Percentiles rank a stretch among this genome's conserved stretches.
Evolutionary conservation across 1,140 invertebrate genomes (phyloP).

Genomic region (Sweltsa coloradensis): DNA sequence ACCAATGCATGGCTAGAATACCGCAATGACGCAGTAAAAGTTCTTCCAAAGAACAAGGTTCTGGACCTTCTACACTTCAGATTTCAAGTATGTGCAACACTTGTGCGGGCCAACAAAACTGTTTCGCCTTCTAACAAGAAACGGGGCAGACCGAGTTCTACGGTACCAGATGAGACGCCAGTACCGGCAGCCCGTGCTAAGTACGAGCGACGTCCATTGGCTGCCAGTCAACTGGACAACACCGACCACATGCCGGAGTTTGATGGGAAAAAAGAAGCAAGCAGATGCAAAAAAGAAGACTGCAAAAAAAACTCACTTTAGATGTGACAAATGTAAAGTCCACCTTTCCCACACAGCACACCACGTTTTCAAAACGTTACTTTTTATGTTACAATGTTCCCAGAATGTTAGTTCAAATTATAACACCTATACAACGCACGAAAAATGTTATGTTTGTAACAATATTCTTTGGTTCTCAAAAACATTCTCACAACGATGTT

Average conservation of each 20-base stretch:
- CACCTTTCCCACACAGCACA: conserved; percentile 8
- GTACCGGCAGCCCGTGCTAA: not conserved
- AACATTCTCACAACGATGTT: too few relatives aligned
- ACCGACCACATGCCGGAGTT: conserved; percentile 8
- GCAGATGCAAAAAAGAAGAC: conserved; percentile 10
- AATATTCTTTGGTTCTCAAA: too few relatives aligned
- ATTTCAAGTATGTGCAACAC: conserved; percentile 9
- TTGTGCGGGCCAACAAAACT: conserved; percentile 5
- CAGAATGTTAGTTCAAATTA: too few relatives aligned
- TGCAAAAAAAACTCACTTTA: conserved; percentile 5
- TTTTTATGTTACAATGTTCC: too few relatives aligned
- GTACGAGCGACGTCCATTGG: not conserved
- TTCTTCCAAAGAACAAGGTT: conserved; percentile 5
- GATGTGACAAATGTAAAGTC: conserved; percentile 13
- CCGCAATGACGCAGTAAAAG: conserved; percentile 2
- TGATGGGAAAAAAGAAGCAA: conserved; percentile 11
- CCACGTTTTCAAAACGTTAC: too few relatives aligned
- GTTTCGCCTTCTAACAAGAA: not conserved
- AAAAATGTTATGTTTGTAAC: too few relatives aligned
- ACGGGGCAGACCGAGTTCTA: not conserved
- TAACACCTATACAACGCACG: too few relatives aligned
- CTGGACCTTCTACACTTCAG: conserved; percentile 11
- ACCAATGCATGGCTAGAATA: conserved; percentile 12
- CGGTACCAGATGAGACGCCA: not conserved
- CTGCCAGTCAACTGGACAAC: not conserved